phyloP scores from a whole-genome alignment of 2,113 vertebrate genomes.

The Periophthalmus modestus region DNA sequence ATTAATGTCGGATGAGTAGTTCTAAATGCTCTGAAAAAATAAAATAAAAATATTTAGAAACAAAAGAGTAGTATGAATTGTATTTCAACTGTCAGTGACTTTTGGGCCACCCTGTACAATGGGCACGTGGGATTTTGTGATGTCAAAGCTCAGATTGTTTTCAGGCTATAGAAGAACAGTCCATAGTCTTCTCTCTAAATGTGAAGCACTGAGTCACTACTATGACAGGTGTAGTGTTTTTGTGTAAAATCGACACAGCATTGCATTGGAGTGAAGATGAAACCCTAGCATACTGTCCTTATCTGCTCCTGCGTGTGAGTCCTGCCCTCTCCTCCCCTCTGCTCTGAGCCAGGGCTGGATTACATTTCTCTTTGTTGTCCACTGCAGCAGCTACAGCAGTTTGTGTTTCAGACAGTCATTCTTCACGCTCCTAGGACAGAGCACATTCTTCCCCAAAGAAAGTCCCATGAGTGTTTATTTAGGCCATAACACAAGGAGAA shows the following conservation, averaged over 20 bases:
- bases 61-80: too few relatives aligned
- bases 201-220: too few relatives aligned
- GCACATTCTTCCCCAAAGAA: conserved; percentile 30
- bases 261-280: conserved; percentile 42
- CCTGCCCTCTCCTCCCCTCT: not conserved
- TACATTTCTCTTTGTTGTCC: conserved; percentile 41
- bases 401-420: conserved; percentile 57
- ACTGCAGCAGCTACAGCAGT: conserved; percentile 35
- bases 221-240: conserved; percentile 26
- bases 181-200: too few relatives aligned
- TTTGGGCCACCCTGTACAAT: too few relatives aligned
- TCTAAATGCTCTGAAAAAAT: too few relatives aligned
- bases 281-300: conserved; percentile 60
- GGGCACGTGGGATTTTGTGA: too few relatives aligned
- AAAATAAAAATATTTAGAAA: too few relatives aligned
- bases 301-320: conserved; percentile 42
- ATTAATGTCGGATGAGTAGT: too few relatives aligned
- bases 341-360: conserved; percentile 30
- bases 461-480: conserved; percentile 49
- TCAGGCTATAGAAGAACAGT: too few relatives aligned
- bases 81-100: too few relatives aligned
- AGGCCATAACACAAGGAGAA: conserved; percentile 39
- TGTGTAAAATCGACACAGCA: conserved; percentile 2
- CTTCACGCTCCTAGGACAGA: conserved; percentile 49
- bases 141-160: too few relatives aligned